Conservation (phyloP, 1,140 invertebrate genomes). For the Dysdera silvatica region DNA sequence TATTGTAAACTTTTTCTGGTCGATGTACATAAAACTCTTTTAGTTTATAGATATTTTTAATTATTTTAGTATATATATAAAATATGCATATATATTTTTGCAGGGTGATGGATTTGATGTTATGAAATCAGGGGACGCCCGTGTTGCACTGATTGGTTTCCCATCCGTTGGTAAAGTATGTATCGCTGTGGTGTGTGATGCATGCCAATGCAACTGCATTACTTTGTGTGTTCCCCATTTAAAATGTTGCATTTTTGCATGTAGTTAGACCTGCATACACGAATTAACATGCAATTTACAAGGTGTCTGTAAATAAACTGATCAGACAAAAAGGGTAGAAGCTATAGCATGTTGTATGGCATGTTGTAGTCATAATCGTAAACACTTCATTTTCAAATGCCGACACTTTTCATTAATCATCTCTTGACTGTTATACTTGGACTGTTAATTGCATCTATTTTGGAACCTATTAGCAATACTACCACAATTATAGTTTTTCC, state of each 20-base stretch:
- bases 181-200: slow-evolving; percentile 34
- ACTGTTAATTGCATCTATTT: too few species aligned
- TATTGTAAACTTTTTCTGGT: background rate
- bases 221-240: background rate
- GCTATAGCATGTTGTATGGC: too few species aligned
- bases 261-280: background rate
- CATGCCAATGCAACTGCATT: background rate
- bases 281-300: too few species aligned
- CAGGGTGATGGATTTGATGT: slow-evolving; percentile 99
- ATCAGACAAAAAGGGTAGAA: too few species aligned
- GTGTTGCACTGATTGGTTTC: slow-evolving; percentile 96
- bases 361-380: too few species aligned
- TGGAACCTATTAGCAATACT: too few species aligned
- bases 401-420: too few species aligned
- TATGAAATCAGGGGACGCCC: slow-evolving; percentile 96
- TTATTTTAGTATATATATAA: too few species aligned
- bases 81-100: slow-evolving; percentile 11
- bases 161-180: slow-evolving; percentile 91
- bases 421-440: too few species aligned
- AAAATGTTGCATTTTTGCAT: background rate
- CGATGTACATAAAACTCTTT: background rate
- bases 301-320: too few species aligned
- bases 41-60: background rate
- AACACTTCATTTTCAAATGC: too few species aligned
- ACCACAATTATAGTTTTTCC: too few species aligned